phyloP scores from a whole-genome alignment of 2,888 invertebrate genomes.

The Rhorus exstirpatorius region DNA sequence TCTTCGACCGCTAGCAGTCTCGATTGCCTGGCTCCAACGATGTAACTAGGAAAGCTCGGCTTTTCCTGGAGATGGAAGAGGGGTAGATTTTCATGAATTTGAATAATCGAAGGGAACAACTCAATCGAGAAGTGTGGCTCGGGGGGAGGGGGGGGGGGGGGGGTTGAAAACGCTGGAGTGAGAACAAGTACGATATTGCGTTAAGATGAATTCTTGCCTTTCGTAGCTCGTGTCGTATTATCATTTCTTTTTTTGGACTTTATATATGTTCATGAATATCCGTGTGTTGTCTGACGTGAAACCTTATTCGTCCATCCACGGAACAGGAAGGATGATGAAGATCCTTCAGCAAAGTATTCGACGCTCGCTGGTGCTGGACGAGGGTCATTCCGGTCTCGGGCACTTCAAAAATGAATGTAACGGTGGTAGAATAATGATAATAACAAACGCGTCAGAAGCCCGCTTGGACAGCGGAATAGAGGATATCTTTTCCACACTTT shows the following conservation, averaged over 20 bases:
- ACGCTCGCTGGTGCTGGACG: constrained; percentile 25
- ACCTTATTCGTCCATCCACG: constrained; percentile 3
- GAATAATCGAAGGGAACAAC: constrained; percentile 26
- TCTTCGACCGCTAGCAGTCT: constrained; percentile 7
- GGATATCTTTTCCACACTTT: constrained; percentile 70
- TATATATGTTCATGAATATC: neutral
- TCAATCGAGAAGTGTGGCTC: constrained; percentile 2
- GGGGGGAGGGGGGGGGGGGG: too few relatives aligned
- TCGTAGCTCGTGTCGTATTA: too few relatives aligned
- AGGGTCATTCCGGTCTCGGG: constrained; percentile 56
- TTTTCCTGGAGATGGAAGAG: neutral
- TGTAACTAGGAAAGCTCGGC: constrained; percentile 1
- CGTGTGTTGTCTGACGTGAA: neutral
- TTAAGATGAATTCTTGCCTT: neutral
- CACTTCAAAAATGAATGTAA: constrained; percentile 35
- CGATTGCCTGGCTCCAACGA: neutral
- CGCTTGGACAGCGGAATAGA: neutral
- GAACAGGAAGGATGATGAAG: constrained; percentile 8
- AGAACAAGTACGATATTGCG: neutral
- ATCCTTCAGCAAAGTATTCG: constrained; percentile 33
- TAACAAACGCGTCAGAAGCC: constrained; percentile 49
- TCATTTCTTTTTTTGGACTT: neutral
- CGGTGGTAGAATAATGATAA: constrained; percentile 51
- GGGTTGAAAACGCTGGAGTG: neutral
- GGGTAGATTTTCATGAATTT: constrained; percentile 29